These are phyloP conservation scores for Chloropsis cyanopogon DNA, from an alignment of 2,113 vertebrate genomes.

Conservation along the genomic window DNA sequence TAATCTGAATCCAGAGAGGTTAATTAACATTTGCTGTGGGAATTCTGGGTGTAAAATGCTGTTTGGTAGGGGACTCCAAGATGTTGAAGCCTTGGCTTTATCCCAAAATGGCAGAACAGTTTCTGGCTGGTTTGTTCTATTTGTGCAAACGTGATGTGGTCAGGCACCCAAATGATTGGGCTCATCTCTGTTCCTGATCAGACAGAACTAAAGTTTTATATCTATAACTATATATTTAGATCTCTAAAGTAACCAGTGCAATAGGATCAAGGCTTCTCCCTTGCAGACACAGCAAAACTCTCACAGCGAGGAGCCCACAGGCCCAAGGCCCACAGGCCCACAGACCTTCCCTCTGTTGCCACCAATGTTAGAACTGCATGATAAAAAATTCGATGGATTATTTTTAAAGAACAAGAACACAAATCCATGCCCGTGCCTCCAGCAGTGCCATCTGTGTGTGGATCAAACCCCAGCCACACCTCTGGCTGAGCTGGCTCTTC, in stretches of 20 bases:
- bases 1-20: background rate
- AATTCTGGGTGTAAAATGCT: background rate
- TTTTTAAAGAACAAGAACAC: background rate
- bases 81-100: background rate
- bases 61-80: background rate
- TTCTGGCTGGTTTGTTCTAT: background rate
- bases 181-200: background rate
- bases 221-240: accelerated
- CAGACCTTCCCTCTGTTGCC: background rate
- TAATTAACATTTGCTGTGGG: background rate
- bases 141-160: background rate
- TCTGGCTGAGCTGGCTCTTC: background rate
- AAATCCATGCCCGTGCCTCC: accelerated
- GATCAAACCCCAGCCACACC: background rate
- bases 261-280: background rate
- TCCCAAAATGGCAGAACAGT: background rate
- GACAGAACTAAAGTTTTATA: background rate
- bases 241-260: background rate
- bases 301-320: background rate
- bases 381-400: background rate
- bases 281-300: background rate
- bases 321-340: background rate
- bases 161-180: background rate
- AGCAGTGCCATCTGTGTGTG: background rate
- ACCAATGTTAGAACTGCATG: accelerated